These are phyloP conservation scores for Endotricha flammealis DNA, from an alignment of 2,888 invertebrate species.

Conservation along the genomic window DNA sequence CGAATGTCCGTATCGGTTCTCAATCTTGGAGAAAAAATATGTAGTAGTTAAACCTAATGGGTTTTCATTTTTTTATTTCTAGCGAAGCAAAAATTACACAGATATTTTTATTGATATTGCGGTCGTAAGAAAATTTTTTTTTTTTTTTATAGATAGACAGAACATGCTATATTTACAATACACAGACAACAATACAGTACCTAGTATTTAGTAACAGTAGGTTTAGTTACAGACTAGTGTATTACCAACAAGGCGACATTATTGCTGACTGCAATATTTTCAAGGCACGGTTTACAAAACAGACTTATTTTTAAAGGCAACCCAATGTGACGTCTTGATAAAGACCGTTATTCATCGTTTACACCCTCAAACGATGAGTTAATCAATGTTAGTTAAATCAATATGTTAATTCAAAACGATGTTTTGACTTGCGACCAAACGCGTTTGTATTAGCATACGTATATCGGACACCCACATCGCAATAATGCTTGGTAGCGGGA, in stretches of 20 bases:
- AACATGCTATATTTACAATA: slow-evolving; percentile 4
- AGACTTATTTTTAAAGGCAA: slow-evolving; percentile 9
- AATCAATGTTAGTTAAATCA: background rate
- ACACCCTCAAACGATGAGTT: background rate
- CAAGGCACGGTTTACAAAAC: no score
- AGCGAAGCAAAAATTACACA: no score
- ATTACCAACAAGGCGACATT: no score
- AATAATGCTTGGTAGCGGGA: slow-evolving; percentile 61
- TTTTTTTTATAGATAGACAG: no score
- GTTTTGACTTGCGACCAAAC: slow-evolving; percentile 27
- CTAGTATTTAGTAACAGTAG: no score
- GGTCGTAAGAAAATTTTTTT: no score
- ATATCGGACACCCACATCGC: slow-evolving; percentile 75
- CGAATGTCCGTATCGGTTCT: slow-evolving; percentile 5
- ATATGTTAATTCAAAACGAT: background rate
- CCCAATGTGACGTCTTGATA: slow-evolving; percentile 14
- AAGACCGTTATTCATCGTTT: no score
- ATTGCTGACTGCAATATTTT: no score
- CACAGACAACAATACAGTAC: slow-evolving; percentile 11
- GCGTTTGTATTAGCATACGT: slow-evolving; percentile 54
- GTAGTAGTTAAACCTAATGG: no score
- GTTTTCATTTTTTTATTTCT: no score
- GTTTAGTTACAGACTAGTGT: no score
- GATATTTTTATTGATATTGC: no score
- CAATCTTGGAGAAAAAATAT: slow-evolving; percentile 2